A percentile compares a stretch with the other conserved stretches of the same genome.
Evolutionary conservation across 1,140 invertebrate species (phyloP).

Genomic region (Fopius arisanus): DNA sequence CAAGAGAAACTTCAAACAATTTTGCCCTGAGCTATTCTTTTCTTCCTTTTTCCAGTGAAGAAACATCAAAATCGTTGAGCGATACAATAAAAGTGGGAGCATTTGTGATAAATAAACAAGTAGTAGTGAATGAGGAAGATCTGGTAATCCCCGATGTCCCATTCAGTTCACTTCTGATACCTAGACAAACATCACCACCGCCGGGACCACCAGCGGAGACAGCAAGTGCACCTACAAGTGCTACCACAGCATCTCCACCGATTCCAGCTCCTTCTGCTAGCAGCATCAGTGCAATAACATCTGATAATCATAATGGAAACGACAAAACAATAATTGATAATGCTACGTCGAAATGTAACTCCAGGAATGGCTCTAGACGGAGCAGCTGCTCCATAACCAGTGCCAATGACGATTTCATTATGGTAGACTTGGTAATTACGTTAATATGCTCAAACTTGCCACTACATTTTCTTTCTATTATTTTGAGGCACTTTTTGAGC

Average conservation of each 20-base stretch:
- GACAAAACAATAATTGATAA: constrained; percentile 53
- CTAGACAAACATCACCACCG: constrained; percentile 58
- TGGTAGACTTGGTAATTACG: constrained; percentile 77
- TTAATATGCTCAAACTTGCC: constrained; percentile 19
- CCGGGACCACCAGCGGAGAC: constrained; percentile 39
- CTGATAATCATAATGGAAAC: constrained; percentile 63
- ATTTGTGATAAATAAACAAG: constrained; percentile 70
- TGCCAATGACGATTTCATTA: constrained; percentile 76
- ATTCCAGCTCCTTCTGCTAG: constrained; percentile 30
- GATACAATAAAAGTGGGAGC: constrained; percentile 76
- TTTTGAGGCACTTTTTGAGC: constrained; percentile 9
- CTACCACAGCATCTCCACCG: constrained; percentile 27
- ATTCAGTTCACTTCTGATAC: constrained; percentile 71
- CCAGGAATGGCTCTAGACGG: constrained; percentile 59
- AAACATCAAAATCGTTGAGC: constrained; percentile 68
- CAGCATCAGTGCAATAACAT: constrained; percentile 31
- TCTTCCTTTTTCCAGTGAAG: constrained; percentile 62
- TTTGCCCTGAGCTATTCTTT: too few relatives aligned
- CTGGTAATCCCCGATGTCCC: constrained; percentile 72
- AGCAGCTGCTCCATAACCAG: constrained; percentile 67
- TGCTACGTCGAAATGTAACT: constrained; percentile 55
- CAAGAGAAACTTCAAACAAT: too few relatives aligned
- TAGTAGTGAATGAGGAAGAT: constrained; percentile 67
- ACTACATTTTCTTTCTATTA: not conserved
- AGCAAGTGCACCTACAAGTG: constrained; percentile 20